phyloP scores from a whole-genome alignment of 2,797 vertebrate genomes.

The Knipowitschia caucasica region DNA sequence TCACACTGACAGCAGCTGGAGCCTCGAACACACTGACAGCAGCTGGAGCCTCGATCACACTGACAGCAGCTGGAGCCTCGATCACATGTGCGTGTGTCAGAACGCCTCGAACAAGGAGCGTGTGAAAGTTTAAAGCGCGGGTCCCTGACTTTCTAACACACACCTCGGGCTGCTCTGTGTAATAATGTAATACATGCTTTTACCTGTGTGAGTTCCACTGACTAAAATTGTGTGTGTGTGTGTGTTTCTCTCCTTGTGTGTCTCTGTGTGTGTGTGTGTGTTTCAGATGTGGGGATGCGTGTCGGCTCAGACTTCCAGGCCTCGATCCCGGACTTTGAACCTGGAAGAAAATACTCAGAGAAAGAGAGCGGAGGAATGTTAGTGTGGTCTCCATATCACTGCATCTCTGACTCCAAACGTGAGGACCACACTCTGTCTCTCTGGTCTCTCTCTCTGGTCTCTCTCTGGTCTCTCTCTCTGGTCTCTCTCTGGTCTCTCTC shows the following conservation, averaged over 20 bases:
- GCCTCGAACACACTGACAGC: neutral
- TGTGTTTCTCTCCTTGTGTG: too few species aligned
- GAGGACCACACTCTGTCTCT: conserved; percentile 57
- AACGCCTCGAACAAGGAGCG: too few species aligned
- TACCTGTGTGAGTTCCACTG: too few species aligned
- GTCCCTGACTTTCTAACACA: too few species aligned
- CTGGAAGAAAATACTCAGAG: conserved; percentile 90
- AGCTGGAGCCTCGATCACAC: neutral
- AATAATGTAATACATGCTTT: too few species aligned
- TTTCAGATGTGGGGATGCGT: conserved; percentile 96
- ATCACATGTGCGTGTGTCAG: too few species aligned
- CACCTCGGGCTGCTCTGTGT: too few species aligned
- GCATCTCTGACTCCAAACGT: conserved; percentile 88
- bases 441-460: too few species aligned
- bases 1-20: neutral
- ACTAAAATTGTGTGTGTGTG: too few species aligned
- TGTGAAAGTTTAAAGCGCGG: too few species aligned
- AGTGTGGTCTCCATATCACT: conserved; percentile 95
- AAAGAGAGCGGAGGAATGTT: conserved; percentile 96
- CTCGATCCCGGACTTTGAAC: conserved; percentile 90
- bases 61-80: neutral
- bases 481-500: too few species aligned
- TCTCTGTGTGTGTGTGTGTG: neutral
- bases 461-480: too few species aligned
- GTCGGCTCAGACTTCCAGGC: conserved; percentile 94